Evolutionary conservation across 2,888 invertebrate species (phyloP).

Genomic region (Anoplius nigerrimus): DNA sequence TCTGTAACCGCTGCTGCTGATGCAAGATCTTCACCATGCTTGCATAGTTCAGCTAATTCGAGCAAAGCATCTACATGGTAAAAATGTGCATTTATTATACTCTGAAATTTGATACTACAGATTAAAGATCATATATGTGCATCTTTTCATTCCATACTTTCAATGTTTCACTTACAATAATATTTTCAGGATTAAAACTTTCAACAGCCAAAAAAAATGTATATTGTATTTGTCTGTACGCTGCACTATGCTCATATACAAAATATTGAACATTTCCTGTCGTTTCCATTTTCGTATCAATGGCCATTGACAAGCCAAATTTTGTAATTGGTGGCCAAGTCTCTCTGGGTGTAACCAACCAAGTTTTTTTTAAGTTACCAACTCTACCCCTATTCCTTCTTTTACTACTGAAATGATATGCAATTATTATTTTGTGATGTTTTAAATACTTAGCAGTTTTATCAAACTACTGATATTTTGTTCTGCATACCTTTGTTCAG

Average conservation of each 20-base stretch:
- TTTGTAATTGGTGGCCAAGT: constrained; percentile 84
- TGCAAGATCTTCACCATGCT: constrained; percentile 86
- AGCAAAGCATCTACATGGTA: constrained; percentile 89
- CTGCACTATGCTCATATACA: constrained; percentile 84
- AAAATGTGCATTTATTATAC: constrained; percentile 84
- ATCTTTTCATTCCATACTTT: not conserved
- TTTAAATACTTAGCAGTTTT: not conserved
- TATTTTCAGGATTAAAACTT: constrained; percentile 85
- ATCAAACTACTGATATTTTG: too few species aligned
- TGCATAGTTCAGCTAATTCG: constrained; percentile 88
- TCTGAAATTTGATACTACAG: constrained; percentile 69
- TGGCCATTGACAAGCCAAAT: constrained; percentile 84
- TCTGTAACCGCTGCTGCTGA: constrained; percentile 88
- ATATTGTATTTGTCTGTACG: constrained; percentile 85
- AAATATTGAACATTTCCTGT: constrained; percentile 79
- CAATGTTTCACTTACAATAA: constrained; percentile 77
- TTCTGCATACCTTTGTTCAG: constrained; percentile 77
- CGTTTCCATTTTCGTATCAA: constrained; percentile 74
- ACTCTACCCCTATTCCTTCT: constrained; percentile 78
- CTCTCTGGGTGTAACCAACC: constrained; percentile 83
- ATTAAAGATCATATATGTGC: not conserved
- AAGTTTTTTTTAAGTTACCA: constrained; percentile 80
- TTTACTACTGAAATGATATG: constrained; percentile 72
- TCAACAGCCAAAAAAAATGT: constrained; percentile 87
- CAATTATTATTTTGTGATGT: constrained; percentile 1